Conservation (phyloP, 2,113 vertebrate species). For the Ia io region DNA sequence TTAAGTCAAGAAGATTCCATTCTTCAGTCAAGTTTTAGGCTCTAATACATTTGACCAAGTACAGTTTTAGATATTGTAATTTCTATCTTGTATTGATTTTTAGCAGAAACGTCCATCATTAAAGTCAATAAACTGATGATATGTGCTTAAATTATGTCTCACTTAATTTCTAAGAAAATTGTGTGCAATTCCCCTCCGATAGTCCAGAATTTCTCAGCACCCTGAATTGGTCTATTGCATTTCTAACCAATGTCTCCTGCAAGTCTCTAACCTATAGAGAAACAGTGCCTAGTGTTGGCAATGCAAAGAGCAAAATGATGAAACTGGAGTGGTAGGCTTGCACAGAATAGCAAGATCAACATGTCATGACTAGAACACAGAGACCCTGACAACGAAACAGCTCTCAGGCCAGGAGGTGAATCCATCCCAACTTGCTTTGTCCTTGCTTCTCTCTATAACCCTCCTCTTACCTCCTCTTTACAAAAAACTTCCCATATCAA, state of each 20-base stretch:
- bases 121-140: neutral
- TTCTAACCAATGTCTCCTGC: neutral
- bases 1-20: neutral
- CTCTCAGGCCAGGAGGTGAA: neutral
- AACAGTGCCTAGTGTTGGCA: neutral
- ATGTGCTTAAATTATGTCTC: neutral
- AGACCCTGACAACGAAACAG: neutral
- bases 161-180: neutral
- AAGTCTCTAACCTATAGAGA: neutral
- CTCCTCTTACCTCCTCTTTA: neutral
- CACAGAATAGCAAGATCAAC: neutral
- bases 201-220: neutral
- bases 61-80: neutral
- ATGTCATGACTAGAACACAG: neutral
- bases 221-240: neutral
- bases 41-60: neutral
- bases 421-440: neutral
- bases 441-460: neutral
- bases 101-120: neutral
- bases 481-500: neutral
- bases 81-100: neutral
- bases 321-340: neutral
- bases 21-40: neutral
- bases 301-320: neutral
- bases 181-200: neutral